phyloP scores from a whole-genome alignment of 2,888 invertebrate species.

The Steromphala cineraria region DNA sequence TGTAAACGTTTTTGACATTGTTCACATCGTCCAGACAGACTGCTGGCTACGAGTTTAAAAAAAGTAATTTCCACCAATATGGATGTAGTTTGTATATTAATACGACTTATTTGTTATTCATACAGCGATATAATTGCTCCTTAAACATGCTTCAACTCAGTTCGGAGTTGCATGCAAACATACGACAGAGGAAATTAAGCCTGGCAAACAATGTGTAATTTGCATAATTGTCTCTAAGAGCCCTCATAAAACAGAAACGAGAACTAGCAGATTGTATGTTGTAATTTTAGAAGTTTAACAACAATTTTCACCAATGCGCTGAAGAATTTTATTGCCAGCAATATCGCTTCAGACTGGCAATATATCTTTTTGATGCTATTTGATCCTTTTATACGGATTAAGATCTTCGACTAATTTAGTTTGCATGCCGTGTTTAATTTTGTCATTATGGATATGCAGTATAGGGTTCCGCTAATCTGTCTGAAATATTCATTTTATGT shows the following conservation, averaged over 20 bases:
- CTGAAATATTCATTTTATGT: constrained; percentile 13
- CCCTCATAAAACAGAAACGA: background rate
- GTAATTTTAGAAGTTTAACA: constrained; percentile 16
- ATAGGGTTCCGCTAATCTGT: background rate
- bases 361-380: background rate
- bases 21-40: background rate
- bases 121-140: constrained; percentile 6
- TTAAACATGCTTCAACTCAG: constrained; percentile 4
- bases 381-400: constrained; percentile 3
- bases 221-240: constrained; percentile 9
- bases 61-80: background rate
- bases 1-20: background rate
- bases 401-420: constrained; percentile 8
- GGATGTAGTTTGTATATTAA: background rate
- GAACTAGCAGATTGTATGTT: background rate
- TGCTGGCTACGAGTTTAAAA: background rate
- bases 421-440: constrained; percentile 15
- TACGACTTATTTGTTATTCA: constrained; percentile 3
- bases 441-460: background rate
- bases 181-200: constrained; percentile 6
- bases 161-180: constrained; percentile 16
- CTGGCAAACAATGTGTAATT: constrained; percentile 20
- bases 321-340: background rate
- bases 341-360: background rate
- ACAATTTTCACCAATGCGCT: constrained; percentile 9